These are phyloP conservation scores for Cheilosia variabilis DNA, from an alignment of 2,888 invertebrate species.

Conservation along the genomic window DNA sequence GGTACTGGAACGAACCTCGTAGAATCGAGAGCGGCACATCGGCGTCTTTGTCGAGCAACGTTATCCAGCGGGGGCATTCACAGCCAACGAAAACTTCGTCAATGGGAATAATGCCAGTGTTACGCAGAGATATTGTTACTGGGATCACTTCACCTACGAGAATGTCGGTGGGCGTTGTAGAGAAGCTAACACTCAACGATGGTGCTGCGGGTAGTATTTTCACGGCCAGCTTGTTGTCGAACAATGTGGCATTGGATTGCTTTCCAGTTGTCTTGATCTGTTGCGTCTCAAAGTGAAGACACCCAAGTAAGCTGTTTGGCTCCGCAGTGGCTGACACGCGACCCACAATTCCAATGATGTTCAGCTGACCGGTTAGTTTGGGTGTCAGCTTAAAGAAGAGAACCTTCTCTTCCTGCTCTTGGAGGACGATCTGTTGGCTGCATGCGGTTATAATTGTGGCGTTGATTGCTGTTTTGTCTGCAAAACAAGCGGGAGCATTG, in stretches of 20 bases:
- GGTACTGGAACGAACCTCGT: constrained; percentile 78
- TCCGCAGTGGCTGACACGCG: constrained; percentile 82
- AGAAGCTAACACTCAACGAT: constrained; percentile 90
- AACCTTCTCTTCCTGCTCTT: constrained; percentile 85
- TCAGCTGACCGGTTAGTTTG: constrained; percentile 88
- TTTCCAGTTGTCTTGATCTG: constrained; percentile 79
- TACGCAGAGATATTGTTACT: constrained; percentile 86
- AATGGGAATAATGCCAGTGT: constrained; percentile 87
- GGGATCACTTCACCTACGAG: constrained; percentile 89
- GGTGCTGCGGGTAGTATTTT: constrained; percentile 92
- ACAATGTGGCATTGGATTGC: constrained; percentile 75
- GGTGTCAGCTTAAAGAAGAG: constrained; percentile 90
- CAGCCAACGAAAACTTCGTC: constrained; percentile 86
- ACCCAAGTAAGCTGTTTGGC: constrained; percentile 80
- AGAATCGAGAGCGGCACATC: constrained; percentile 82
- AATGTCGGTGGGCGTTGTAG: constrained; percentile 87
- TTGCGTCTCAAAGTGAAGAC: constrained; percentile 81
- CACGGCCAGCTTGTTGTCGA: constrained; percentile 89
- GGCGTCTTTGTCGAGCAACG: constrained; percentile 80
- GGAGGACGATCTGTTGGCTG: constrained; percentile 79
- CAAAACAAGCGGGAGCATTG: background rate
- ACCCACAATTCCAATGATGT: constrained; percentile 88
- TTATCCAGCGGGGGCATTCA: constrained; percentile 82
- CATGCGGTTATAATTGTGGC: constrained; percentile 81
- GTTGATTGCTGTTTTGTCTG: constrained; percentile 79